Evolutionary conservation across 2,797 vertebrate species (phyloP).

Genomic region (Halcyon chelicuti): DNA sequence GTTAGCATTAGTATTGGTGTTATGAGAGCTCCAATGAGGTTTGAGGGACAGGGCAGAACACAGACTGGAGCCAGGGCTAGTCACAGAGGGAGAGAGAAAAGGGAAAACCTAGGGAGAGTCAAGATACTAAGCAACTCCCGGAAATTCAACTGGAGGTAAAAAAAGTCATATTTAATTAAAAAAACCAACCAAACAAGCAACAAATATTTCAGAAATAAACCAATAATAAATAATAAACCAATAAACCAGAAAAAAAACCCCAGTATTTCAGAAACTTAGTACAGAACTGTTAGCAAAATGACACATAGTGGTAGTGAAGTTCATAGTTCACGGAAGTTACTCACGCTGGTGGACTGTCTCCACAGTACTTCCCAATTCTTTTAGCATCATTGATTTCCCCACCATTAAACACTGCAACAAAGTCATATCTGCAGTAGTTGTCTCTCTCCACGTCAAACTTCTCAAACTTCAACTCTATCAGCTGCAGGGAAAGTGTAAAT

Average conservation of each 20-base stretch:
- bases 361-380: slow-evolving; percentile 96
- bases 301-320: background rate
- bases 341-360: slow-evolving; percentile 96
- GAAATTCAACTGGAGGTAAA: background rate
- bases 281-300: background rate
- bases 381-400: slow-evolving; percentile 93
- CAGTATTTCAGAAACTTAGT: background rate
- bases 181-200: background rate
- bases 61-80: background rate
- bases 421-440: slow-evolving; percentile 97
- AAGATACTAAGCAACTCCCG: background rate
- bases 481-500: slow-evolving; percentile 63
- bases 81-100: background rate
- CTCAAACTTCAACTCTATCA: slow-evolving; percentile 95
- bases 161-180: background rate
- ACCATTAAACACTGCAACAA: slow-evolving; percentile 94
- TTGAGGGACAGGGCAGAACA: background rate
- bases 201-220: too few relatives aligned
- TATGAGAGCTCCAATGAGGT: background rate
- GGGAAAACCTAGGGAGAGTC: background rate
- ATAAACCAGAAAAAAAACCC: too few relatives aligned
- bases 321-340: slow-evolving; percentile 59
- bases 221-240: too few relatives aligned
- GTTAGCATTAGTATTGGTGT: background rate
- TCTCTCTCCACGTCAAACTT: slow-evolving; percentile 99